Conservation (phyloP, 2,888 invertebrate species). For the Camptogramma bilineatum region DNA sequence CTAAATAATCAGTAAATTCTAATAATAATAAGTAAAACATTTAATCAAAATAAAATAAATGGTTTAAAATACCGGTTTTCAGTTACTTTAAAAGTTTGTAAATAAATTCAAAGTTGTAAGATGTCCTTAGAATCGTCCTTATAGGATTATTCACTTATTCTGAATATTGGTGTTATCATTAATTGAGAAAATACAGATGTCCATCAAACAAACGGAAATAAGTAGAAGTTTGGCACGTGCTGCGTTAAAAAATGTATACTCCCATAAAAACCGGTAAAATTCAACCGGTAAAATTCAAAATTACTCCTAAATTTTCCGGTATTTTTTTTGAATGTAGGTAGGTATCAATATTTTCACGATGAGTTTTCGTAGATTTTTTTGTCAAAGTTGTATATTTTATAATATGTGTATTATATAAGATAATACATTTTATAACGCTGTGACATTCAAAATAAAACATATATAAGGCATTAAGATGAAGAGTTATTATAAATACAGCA, state of each 20-base stretch:
- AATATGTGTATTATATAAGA: constrained; percentile 38
- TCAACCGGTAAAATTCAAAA: background rate
- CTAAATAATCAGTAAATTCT: no score
- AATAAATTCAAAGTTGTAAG: constrained; percentile 63
- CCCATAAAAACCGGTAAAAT: constrained; percentile 16
- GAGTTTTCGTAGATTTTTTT: no score
- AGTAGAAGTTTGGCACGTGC: constrained; percentile 56
- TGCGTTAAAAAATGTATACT: constrained; percentile 38
- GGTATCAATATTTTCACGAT: background rate
- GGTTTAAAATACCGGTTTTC: background rate
- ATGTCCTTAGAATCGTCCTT: constrained; percentile 70
- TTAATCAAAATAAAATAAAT: background rate
- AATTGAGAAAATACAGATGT: constrained; percentile 62
- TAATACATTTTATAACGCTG: constrained; percentile 55
- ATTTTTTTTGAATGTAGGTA: no score
- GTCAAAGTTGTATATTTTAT: constrained; percentile 7
- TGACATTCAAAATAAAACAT: constrained; percentile 49
- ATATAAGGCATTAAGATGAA: constrained; percentile 51
- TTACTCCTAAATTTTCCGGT: background rate
- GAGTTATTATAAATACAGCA: constrained; percentile 39
- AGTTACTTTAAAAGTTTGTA: background rate
- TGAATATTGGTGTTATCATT: constrained; percentile 78
- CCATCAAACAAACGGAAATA: constrained; percentile 35
- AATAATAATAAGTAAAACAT: no score
- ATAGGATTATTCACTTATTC: constrained; percentile 69